Percentiles rank a stretch among this genome's conserved stretches.
These are phyloP conservation scores for rabbit (Oryctolagus cuniculus) DNA, from an alignment of 2,113 vertebrate species.

Conservation along the genomic window mOryCun1.1 NC_091447.1:68327501-68328000, in stretches of 20 bases:
- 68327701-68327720: background rate
- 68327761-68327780: slow-evolving; percentile 20
- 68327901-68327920: too few relatives aligned
- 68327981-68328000: background rate
- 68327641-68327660: too few relatives aligned
- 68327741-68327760: background rate
- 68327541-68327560: background rate
- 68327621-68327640: background rate
- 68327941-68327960: too few relatives aligned
- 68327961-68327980: too few relatives aligned
- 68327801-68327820: background rate
- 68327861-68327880: too few relatives aligned
- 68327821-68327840: background rate
- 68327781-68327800: background rate
- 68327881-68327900: too few relatives aligned
- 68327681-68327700: background rate
- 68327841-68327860: background rate
- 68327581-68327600: too few relatives aligned
- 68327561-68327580: too few relatives aligned
- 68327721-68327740: background rate
- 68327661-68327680: too few relatives aligned
- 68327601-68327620: too few relatives aligned
- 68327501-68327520: background rate
- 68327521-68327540: background rate
- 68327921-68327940: too few relatives aligned